Evolutionary conservation across 2,113 vertebrate species (phyloP), one percentile per base, ranked within the genome.

Genomic region (Turnix velox): DNA sequence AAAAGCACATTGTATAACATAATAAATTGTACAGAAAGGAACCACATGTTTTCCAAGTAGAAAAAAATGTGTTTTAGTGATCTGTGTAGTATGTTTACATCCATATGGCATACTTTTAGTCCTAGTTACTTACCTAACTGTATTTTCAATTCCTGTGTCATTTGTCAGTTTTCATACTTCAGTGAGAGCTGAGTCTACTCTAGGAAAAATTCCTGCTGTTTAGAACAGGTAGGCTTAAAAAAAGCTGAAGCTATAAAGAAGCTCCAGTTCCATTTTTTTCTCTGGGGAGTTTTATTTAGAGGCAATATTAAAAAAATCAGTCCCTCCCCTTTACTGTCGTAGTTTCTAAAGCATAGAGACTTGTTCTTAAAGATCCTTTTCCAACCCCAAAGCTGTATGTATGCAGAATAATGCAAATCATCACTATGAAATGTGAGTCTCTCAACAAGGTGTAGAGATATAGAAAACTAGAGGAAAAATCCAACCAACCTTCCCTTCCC

Each of bases 391-490:
- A 85, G 30, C 20, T 52, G 7, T 39, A 52, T 88, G 59, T 67
- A 39, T 42, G 31, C 89, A 68, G 73, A 83, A 65, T 77, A 61
- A 74, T 88, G 76, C 57, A 91, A 59, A 65, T 86, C 58, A 35
- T 46, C 5, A 9, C 87, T 52, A 28, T n/a, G 65, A 37, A 88
- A 90, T 54, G 35, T 84, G 61, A 84, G 63, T 92, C 75, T 93
- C 69, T 18, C 52, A 65, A 67, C 69, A 85, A 88, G 79, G 77
- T 95, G 63, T 85, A 95, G 92, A 84, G 37, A 94, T 87, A 48
- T 24, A 25, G 39, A 81, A 48, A 62, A 80, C 58, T 54, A 42
- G 31, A 12, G 10, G 6, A 1, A 15, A 45, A 62, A 55, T 22
- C 2, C 28, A 72, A 59, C 9, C 35, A 75, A 43, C 14, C 5